phyloP scores from a whole-genome alignment of 2,888 invertebrate species.

The Ormyrus pomaceus region DNA sequence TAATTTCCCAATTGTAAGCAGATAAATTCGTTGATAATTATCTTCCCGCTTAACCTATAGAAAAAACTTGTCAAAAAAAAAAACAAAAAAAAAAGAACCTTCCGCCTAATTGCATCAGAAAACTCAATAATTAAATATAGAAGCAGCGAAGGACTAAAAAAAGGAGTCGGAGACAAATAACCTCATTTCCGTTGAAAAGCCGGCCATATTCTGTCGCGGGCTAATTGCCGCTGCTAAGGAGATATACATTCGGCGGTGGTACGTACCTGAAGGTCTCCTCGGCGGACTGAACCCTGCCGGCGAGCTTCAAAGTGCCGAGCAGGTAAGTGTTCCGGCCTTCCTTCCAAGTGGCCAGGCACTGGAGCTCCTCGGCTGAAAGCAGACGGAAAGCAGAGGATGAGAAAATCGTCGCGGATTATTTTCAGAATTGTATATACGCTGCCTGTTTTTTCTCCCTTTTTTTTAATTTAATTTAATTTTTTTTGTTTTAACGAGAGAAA shows the following conservation, averaged over 20 bases:
- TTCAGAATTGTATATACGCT: no score
- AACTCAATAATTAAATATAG: no score
- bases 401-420: background rate
- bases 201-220: conserved; percentile 6
- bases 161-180: conserved; percentile 6
- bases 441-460: no score
- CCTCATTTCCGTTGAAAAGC: background rate
- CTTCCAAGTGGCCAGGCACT: conserved; percentile 90
- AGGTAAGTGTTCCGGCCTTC: conserved; percentile 88
- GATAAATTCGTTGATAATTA: no score
- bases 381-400: background rate
- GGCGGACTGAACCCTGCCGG: conserved; percentile 78
- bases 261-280: conserved; percentile 87
- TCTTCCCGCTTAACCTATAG: no score
- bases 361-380: conserved; percentile 84
- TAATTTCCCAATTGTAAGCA: no score
- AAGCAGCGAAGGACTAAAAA: no score
- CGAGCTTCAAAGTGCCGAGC: conserved; percentile 82
- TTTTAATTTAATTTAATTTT: background rate
- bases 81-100: background rate
- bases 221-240: conserved; percentile 25
- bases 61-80: background rate
- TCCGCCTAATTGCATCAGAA: no score
- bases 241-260: background rate
- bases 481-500: background rate